Percentiles rank a stretch among this genome's conserved stretches.
phyloP scores from a whole-genome alignment of 2,888 invertebrate genomes.

The Galeruca laticollis region DNA sequence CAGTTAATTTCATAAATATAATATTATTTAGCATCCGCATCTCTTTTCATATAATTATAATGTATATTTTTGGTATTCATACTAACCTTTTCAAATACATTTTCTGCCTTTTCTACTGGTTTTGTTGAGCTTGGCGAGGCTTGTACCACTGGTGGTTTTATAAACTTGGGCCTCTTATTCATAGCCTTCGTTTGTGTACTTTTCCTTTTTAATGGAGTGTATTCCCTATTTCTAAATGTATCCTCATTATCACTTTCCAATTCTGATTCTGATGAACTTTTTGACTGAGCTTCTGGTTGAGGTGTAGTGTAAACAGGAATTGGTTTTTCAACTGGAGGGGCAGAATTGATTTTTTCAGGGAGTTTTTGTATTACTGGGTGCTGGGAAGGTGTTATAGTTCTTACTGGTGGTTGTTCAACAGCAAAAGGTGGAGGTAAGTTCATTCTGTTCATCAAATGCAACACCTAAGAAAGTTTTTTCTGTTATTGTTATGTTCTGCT shows the following conservation, averaged over 20 bases:
- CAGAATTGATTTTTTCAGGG: slow-evolving; percentile 59
- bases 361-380: slow-evolving; percentile 60
- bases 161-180: slow-evolving; percentile 73
- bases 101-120: slow-evolving; percentile 65
- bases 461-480: slow-evolving; percentile 28
- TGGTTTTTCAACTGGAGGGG: slow-evolving; percentile 58
- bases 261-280: slow-evolving; percentile 71
- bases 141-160: slow-evolving; percentile 61
- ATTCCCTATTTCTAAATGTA: slow-evolving; percentile 59
- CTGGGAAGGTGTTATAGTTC: slow-evolving; percentile 59
- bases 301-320: slow-evolving; percentile 27
- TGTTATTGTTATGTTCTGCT: neutral
- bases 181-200: slow-evolving; percentile 65
- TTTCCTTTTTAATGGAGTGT: slow-evolving; percentile 68
- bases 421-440: slow-evolving; percentile 87
- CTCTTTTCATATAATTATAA: neutral
- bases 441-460: slow-evolving; percentile 97
- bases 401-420: slow-evolving; percentile 59
- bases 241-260: slow-evolving; percentile 73
- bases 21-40: too few species aligned
- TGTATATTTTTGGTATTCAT: neutral
- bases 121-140: slow-evolving; percentile 53
- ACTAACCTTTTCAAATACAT: slow-evolving; percentile 70
- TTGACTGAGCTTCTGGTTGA: slow-evolving; percentile 58
- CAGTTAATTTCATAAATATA: too few species aligned